A percentile compares a stretch with the other conserved stretches of the same genome.
These are phyloP conservation scores for Alcis repandata DNA, from an alignment of 2,888 invertebrate genomes.

Conservation along the genomic window DNA sequence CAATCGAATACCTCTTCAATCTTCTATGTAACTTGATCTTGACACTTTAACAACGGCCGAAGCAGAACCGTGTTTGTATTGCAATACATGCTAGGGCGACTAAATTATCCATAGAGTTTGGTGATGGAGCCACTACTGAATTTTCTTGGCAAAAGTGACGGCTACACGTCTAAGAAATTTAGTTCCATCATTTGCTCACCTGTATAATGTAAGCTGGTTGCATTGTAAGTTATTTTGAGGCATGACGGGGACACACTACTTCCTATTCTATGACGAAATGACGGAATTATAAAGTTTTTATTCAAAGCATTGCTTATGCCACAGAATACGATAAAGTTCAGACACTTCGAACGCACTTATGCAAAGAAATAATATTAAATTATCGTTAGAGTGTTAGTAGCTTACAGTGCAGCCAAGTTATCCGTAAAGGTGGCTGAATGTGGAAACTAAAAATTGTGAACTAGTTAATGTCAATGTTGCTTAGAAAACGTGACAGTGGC, in stretches of 20 bases:
- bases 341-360: constrained; percentile 8
- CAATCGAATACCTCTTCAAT: constrained; percentile 31
- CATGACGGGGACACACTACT: constrained; percentile 57
- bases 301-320: constrained; percentile 43
- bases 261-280: constrained; percentile 37
- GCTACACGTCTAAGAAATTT: not conserved
- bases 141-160: not conserved
- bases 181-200: not conserved
- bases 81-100: constrained; percentile 49
- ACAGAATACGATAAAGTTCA: constrained; percentile 12
- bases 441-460: not conserved
- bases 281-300: constrained; percentile 59
- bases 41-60: constrained; percentile 36
- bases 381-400: constrained; percentile 40
- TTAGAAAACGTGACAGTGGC: not conserved
- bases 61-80: constrained; percentile 49
- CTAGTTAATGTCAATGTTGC: not conserved
- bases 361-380: constrained; percentile 44
- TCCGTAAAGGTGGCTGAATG: not conserved
- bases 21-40: constrained; percentile 36
- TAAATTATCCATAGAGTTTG: not conserved
- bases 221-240: constrained; percentile 58
- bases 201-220: not conserved
- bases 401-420: constrained; percentile 21
- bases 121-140: not conserved